These are phyloP conservation scores for Microcebus ravelobensis DNA, from an alignment of 2,113 vertebrate species.

Conservation along the genomic window DNA sequence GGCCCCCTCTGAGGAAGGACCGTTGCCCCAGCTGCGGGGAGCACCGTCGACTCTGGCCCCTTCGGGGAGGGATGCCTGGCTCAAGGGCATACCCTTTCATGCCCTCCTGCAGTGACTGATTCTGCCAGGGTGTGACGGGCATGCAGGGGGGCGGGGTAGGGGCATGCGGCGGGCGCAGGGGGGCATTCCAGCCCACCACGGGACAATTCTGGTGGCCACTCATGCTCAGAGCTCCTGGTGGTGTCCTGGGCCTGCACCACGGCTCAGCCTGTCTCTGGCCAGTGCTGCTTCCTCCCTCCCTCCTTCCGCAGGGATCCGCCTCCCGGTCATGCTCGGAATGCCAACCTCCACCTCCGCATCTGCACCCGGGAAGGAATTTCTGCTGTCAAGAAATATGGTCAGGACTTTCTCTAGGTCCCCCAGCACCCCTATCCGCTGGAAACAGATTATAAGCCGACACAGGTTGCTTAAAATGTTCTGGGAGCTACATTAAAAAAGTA, in stretches of 20 bases:
- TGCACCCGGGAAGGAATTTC: not conserved
- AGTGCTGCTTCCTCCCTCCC: not conserved
- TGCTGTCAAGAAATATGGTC: no score
- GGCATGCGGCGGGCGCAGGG: accelerated
- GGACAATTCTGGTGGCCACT: accelerated
- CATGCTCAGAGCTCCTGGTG: accelerated
- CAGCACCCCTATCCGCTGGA: not conserved
- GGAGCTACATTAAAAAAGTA: not conserved
- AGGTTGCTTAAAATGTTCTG: not conserved
- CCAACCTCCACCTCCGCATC: not conserved
- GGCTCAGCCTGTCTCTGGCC: no score
- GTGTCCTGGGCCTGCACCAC: no score
- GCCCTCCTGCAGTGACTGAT: not conserved
- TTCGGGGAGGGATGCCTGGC: not conserved
- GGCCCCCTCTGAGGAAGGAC: accelerated
- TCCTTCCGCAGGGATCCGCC: accelerated
- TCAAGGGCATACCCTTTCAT: accelerated
- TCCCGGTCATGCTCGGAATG: accelerated
- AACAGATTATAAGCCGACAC: accelerated
- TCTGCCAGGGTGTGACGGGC: not conserved
- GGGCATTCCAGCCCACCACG: accelerated
- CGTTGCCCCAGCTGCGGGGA: not conserved
- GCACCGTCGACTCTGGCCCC: not conserved
- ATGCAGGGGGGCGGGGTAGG: accelerated
- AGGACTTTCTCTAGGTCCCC: not conserved